Percentiles rank a stretch among this genome's conserved stretches.
Conservation (phyloP, 2,888 invertebrate species). For the Tethea ocularis region DNA sequence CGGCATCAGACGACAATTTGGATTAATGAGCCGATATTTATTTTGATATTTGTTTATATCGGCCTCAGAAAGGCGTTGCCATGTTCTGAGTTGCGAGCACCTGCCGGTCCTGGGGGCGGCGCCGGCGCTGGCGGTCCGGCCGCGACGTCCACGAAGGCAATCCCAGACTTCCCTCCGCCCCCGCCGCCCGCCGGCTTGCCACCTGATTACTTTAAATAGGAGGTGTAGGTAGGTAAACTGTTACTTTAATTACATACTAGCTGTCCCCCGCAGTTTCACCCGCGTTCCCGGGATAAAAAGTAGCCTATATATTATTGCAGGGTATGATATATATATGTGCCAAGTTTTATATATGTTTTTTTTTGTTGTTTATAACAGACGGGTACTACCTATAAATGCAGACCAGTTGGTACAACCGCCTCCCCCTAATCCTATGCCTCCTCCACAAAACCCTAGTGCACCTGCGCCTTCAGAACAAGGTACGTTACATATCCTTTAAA, state of each 20-base stretch:
- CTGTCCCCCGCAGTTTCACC: no score
- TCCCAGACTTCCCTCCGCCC: constrained; percentile 5
- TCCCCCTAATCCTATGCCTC: no score
- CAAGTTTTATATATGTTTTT: no score
- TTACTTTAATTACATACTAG: no score
- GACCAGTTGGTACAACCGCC: neutral
- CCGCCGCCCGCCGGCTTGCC: neutral
- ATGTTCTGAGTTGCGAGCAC: constrained; percentile 5
- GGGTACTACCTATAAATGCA: neutral
- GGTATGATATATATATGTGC: no score
- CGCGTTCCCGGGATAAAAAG: no score
- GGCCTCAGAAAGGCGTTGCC: constrained; percentile 14
- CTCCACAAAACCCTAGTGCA: no score
- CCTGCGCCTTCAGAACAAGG: no score
- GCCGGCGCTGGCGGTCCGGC: neutral
- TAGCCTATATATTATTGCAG: no score
- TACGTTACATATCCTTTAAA: no score
- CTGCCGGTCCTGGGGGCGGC: constrained; percentile 5
- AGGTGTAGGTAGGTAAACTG: neutral
- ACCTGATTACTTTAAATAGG: neutral
- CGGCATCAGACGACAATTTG: no score
- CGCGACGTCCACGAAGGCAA: neutral
- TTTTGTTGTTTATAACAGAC: neutral
- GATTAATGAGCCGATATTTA: neutral
- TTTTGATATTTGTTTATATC: constrained; percentile 6